These are phyloP conservation scores for Rousettus leschenaultii DNA, from an alignment of 2,113 vertebrate genomes.

Conservation along the genomic window DNA sequence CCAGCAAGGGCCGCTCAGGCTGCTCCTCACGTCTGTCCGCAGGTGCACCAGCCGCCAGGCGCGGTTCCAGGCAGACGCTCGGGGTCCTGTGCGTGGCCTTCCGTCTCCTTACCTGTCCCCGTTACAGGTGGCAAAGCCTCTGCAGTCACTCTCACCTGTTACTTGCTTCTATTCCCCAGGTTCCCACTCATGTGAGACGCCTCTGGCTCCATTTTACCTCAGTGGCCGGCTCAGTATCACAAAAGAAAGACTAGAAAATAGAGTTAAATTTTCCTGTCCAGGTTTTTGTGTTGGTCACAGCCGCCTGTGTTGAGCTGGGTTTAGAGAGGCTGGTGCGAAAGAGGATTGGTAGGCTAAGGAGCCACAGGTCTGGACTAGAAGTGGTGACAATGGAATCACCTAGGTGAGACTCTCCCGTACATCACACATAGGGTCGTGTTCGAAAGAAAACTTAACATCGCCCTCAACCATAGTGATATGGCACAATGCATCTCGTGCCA, in stretches of 20 bases:
- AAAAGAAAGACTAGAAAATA: not conserved
- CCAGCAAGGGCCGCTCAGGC: not conserved
- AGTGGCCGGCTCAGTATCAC: not conserved
- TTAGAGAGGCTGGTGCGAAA: not conserved
- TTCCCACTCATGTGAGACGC: not conserved
- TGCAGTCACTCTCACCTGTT: not conserved
- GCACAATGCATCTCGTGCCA: not conserved
- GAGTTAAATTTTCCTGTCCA: not conserved
- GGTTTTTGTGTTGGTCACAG: not conserved
- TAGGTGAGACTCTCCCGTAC: not conserved
- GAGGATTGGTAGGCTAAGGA: not conserved
- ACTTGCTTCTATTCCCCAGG: not conserved
- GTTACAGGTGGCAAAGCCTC: not conserved
- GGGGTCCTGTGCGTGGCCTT: not conserved
- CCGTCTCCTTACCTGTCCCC: not conserved
- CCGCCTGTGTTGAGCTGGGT: not conserved
- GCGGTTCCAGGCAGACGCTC: not conserved
- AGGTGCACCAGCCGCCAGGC: fast-evolving
- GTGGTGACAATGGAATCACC: not conserved
- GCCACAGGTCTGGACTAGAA: not conserved
- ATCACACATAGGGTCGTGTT: not conserved
- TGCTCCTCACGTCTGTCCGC: not conserved
- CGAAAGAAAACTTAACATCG: not conserved
- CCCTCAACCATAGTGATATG: not conserved
- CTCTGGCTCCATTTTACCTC: not conserved